Conservation (phyloP, 2,888 invertebrate species). For the Dorcus hopei region DNA sequence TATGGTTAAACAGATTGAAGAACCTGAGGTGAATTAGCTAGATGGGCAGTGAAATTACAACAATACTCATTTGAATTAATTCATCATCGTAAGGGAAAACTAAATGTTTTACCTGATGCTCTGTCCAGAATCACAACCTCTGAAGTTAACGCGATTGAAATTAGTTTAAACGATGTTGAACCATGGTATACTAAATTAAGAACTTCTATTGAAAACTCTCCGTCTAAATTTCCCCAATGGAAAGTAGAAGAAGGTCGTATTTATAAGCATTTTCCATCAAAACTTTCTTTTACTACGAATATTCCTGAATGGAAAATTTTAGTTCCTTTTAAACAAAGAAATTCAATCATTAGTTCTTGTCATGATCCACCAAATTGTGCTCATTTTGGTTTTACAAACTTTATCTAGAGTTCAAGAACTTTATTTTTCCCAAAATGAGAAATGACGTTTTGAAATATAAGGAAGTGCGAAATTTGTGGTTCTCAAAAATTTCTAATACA, state of each 20-base stretch:
- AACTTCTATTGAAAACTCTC: no score
- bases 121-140: no score
- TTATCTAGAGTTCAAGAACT: conserved; percentile 18
- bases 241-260: no score
- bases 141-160: no score
- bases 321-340: not conserved
- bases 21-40: conserved; percentile 28
- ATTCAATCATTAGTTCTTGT: no score
- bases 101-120: no score
- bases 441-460: not conserved
- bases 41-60: conserved; percentile 26
- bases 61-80: conserved; percentile 13
- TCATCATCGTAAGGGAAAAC: no score
- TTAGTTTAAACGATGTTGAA: no score
- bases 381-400: conserved; percentile 25
- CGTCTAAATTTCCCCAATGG: no score
- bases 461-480: not conserved
- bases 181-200: no score
- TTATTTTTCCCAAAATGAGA: conserved; percentile 23
- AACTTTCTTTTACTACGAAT: not conserved
- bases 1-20: conserved; percentile 27
- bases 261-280: no score
- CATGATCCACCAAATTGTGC: conserved; percentile 12
- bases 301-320: conserved; percentile 5
- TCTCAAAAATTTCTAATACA: not conserved